Percentiles rank a stretch among this genome's conserved stretches.
phyloP scores from a whole-genome alignment of 2,113 vertebrate genomes.

The Hepsetus odoe region DNA sequence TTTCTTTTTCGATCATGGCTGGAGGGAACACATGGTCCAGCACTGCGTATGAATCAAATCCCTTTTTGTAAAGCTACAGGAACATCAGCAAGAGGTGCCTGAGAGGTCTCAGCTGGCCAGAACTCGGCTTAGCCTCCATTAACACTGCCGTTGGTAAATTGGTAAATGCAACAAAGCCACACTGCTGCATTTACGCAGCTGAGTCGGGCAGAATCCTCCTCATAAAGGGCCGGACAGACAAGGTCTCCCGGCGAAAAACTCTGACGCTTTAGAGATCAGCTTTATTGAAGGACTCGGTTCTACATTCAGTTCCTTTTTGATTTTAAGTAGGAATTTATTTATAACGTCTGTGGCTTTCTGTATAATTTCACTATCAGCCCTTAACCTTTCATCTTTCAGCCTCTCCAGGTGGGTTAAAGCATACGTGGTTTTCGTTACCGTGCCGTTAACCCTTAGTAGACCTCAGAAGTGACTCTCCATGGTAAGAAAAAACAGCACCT shows the following conservation, averaged over 20 bases:
- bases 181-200: conserved; percentile 35
- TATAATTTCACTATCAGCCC: no score
- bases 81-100: conserved; percentile 18
- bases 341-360: no score
- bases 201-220: conserved; percentile 21
- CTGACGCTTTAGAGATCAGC: background rate
- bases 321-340: no score
- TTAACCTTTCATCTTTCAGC: no score
- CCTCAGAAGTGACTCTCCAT: no score
- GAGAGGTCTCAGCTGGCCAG: conserved; percentile 43
- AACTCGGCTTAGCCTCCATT: conserved; percentile 82
- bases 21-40: background rate
- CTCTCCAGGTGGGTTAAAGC: no score
- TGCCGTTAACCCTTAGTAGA: no score
- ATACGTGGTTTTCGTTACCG: no score
- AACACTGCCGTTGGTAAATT: conserved; percentile 80
- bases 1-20: no score
- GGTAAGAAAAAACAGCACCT: no score
- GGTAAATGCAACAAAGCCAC: conserved; percentile 74
- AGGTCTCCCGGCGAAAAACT: conserved; percentile 27
- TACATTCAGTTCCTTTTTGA: background rate
- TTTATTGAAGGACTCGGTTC: background rate
- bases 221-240: conserved; percentile 3
- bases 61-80: background rate
- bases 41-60: background rate